A percentile compares a stretch with the other conserved stretches of the same genome.
These are phyloP conservation scores for Prunella himalayana DNA, from an alignment of 2,113 vertebrate species.

Conservation along the genomic window DNA sequence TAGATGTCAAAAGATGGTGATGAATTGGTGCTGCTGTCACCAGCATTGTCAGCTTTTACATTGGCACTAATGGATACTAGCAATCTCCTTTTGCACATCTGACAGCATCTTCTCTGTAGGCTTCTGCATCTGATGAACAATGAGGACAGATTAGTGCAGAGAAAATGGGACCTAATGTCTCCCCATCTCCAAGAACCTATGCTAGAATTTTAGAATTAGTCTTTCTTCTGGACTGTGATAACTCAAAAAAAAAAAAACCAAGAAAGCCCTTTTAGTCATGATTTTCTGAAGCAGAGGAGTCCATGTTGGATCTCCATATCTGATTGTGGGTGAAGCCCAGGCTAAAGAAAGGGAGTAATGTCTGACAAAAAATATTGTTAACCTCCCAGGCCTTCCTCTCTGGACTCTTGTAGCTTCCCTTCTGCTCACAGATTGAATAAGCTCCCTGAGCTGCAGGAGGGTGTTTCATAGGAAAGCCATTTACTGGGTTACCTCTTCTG, in stretches of 20 bases:
- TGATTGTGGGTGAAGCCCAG: neutral
- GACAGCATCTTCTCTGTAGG: neutral
- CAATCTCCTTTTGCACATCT: neutral
- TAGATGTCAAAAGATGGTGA: neutral
- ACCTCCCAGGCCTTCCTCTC: neutral
- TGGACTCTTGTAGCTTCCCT: neutral
- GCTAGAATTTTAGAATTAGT: neutral
- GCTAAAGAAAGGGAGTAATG: neutral
- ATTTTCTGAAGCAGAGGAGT: neutral
- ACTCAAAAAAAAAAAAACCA: neutral
- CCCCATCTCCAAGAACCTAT: neutral
- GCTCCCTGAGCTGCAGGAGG: neutral
- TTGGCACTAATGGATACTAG: neutral
- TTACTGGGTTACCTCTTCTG: neutral
- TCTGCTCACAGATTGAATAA: neutral
- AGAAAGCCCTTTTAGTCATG: neutral
- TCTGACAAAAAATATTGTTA: neutral
- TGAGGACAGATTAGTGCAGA: neutral
- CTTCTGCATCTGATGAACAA: neutral
- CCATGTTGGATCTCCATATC: neutral
- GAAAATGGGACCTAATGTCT: neutral
- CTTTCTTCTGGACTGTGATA: neutral
- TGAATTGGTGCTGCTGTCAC: neutral
- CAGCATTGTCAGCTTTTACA: neutral
- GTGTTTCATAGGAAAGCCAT: neutral